Percentiles rank a stretch among this genome's conserved stretches.
Evolutionary conservation across 2,888 invertebrate genomes (phyloP).

Genomic region (Lycia hirtaria): DNA sequence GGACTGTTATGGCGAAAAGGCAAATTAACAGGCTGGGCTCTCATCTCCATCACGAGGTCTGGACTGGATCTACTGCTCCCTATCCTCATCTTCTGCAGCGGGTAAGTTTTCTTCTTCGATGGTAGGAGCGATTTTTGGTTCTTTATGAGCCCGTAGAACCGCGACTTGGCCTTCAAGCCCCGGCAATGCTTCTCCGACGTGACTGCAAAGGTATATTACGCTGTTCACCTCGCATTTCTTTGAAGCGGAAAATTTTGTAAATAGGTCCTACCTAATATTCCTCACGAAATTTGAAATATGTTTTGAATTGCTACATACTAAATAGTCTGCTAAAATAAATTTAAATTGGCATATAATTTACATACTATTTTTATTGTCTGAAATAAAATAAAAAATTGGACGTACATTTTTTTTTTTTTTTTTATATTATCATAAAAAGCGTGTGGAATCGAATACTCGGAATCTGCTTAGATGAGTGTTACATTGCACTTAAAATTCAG

Average conservation of each 20-base stretch:
- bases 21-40: background rate
- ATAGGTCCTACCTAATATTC: background rate
- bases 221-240: slow-evolving; percentile 60
- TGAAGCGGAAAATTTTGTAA: background rate
- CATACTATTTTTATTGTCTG: background rate
- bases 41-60: slow-evolving; percentile 43
- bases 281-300: background rate
- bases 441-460: no score
- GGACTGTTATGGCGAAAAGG: background rate
- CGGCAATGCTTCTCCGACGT: slow-evolving; percentile 54
- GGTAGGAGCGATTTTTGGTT: slow-evolving; percentile 45
- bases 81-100: slow-evolving; percentile 36
- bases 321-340: background rate
- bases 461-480: no score
- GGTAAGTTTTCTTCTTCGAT: slow-evolving; percentile 29
- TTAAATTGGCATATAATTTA: background rate
- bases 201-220: slow-evolving; percentile 72
- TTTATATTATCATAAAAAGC: background rate
- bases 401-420: background rate
- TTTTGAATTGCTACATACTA: background rate
- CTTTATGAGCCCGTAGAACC: slow-evolving; percentile 48
- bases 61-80: slow-evolving; percentile 60
- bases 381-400: background rate
- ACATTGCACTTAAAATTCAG: background rate
- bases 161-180: slow-evolving; percentile 51